phyloP scores from a whole-genome alignment of 2,888 invertebrate genomes.

The Leucophenga montana region DNA sequence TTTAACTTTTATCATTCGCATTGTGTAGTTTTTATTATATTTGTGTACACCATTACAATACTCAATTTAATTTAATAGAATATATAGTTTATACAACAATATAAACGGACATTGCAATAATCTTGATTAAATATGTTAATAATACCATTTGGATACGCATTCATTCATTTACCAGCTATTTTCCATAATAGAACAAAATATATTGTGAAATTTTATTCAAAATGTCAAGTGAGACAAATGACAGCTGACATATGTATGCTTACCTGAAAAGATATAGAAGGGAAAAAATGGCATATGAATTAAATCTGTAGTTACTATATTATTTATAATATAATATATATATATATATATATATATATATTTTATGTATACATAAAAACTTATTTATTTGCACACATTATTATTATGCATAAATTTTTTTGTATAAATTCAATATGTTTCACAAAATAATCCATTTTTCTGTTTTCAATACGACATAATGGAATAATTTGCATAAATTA shows the following conservation, averaged over 20 bases:
- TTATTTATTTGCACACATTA: neutral
- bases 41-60: neutral
- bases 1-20: too few species aligned
- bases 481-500: constrained; percentile 8
- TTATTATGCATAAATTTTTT: constrained; percentile 16
- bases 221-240: constrained; percentile 2
- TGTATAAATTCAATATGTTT: neutral
- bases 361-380: neutral
- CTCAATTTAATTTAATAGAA: neutral
- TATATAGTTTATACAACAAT: too few species aligned
- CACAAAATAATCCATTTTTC: constrained; percentile 4
- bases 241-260: constrained; percentile 13
- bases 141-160: constrained; percentile 5
- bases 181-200: constrained; percentile 1
- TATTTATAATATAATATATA: neutral
- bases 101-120: neutral
- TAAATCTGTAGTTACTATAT: too few species aligned
- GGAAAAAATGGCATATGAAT: neutral
- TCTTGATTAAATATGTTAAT: constrained; percentile 2
- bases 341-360: neutral
- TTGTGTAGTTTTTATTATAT: neutral
- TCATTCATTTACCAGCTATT: neutral
- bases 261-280: constrained; percentile 8
- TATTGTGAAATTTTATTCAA: neutral
- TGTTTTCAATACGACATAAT: constrained; percentile 1